Evolutionary conservation across 2,888 invertebrate genomes (phyloP).

Genomic region (Mythimna lalbum): DNA sequence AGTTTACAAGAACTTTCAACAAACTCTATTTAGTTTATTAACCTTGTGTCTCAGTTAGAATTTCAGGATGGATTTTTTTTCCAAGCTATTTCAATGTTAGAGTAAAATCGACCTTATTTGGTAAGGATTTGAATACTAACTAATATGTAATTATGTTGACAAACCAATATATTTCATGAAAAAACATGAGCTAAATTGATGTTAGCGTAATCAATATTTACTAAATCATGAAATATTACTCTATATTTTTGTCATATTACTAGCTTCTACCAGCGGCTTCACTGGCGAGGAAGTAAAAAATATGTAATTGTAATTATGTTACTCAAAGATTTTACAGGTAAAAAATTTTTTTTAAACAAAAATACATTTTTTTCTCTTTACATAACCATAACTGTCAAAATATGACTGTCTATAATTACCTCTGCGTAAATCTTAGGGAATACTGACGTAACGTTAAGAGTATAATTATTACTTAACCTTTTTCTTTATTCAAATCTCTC

Average conservation of each 20-base stretch:
- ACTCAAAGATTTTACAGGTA: too few relatives aligned
- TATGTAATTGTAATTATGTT: too few relatives aligned
- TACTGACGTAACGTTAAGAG: background rate
- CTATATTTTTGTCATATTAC: too few relatives aligned
- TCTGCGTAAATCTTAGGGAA: too few relatives aligned
- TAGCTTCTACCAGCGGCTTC: too few relatives aligned
- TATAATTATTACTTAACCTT: background rate
- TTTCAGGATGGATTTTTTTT: background rate
- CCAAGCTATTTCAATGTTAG: slow-evolving; percentile 3
- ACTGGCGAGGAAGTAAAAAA: too few relatives aligned
- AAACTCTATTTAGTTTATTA: slow-evolving; percentile 14
- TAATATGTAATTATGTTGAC: background rate
- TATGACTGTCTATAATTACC: too few relatives aligned
- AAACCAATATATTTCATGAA: too few relatives aligned
- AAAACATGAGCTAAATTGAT: background rate
- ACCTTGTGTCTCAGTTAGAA: slow-evolving; percentile 1
- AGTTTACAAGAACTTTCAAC: slow-evolving; percentile 5
- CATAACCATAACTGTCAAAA: too few relatives aligned
- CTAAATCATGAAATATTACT: background rate
- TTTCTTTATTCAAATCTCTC: background rate
- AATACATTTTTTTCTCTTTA: too few relatives aligned
- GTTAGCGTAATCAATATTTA: background rate
- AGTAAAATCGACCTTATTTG: background rate
- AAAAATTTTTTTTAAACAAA: too few relatives aligned
- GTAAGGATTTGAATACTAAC: background rate